Evolutionary conservation across 2,113 vertebrate species (phyloP).

Genomic region (Plecturocebus donacophilus): DNA sequence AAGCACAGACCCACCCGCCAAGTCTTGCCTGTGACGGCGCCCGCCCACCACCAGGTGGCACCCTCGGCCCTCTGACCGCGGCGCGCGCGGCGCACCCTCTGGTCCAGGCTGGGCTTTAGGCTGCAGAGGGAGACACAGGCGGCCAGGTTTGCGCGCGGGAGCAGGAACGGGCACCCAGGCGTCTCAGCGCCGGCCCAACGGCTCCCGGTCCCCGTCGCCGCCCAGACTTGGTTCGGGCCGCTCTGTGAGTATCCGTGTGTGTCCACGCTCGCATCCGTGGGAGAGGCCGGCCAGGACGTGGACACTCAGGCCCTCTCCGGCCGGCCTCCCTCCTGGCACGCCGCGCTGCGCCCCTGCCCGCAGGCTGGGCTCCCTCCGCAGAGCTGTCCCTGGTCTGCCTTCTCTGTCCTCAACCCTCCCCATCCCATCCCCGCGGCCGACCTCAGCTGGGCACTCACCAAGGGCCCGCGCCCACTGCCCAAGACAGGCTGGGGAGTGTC

Average conservation of each 20-base stretch:
- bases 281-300: neutral
- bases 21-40: neutral
- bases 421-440: rapidly evolving
- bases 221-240: neutral
- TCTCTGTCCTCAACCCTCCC: neutral
- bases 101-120: rapidly evolving
- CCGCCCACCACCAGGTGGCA: constrained; percentile 13
- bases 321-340: neutral
- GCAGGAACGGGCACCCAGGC: rapidly evolving
- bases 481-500: neutral
- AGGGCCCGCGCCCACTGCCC: neutral
- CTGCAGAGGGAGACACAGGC: rapidly evolving
- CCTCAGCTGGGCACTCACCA: neutral
- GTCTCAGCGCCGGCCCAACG: neutral
- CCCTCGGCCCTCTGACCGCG: neutral
- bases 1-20: rapidly evolving
- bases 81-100: rapidly evolving
- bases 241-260: neutral
- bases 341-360: neutral
- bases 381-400: neutral
- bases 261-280: neutral
- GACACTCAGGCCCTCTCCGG: neutral
- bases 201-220: neutral
- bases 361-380: neutral
- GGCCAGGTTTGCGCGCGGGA: neutral